Base-by-base conservation (phyloP, 2,797 vertebrate genomes). In the Pipistrellus nathusii region DNA sequence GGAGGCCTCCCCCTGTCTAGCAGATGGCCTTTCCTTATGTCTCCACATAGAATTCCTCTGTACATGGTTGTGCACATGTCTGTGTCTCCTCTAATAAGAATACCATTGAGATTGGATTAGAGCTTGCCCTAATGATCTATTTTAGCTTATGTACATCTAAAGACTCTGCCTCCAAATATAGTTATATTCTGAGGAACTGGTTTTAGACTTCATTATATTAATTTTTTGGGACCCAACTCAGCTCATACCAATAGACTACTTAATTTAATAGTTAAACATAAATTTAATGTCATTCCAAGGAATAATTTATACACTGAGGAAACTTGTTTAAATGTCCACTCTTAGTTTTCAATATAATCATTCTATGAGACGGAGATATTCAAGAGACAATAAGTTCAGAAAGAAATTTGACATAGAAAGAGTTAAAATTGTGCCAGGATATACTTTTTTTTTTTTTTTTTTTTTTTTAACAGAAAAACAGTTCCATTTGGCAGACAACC, bases 391-490 rank as follows among this genome's bases (percentile, higher is more conserved):
- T 90, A 90, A 82, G 91, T 90, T 91, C 21, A 82, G 32, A 90
- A 35, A 92, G 41, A 87, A 88, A 85, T 72, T 13, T 82, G 57
- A 90, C 32, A 80, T 14, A 59, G 78, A 25, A 92, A 94, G 68
- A 91, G 59, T 85, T 85, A 90, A 94, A 83, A 80, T 90, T 64
- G 51, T 92, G 57, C 92, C 86, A 94, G 75, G 1, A 73, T 38
- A 41, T 75, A 44, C 83, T 35, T 95, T 96, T 93, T 35, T 95
- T 96, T 93, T 35, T 95, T 96, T 93, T 35, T 95, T 88, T 90
- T 76, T 88, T 90, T 76, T 59, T 96, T 93, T 35, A 95, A 62
- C 41, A 93, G 85, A 94, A 95, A 88, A 85, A 53, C 27, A 96
- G 59, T 88, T 21, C 17, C 30, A 83, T 90, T 93, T 96, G 95